These are phyloP conservation scores for Sylvia borin DNA, from an alignment of 2,797 vertebrate genomes.

Conservation along the genomic window DNA sequence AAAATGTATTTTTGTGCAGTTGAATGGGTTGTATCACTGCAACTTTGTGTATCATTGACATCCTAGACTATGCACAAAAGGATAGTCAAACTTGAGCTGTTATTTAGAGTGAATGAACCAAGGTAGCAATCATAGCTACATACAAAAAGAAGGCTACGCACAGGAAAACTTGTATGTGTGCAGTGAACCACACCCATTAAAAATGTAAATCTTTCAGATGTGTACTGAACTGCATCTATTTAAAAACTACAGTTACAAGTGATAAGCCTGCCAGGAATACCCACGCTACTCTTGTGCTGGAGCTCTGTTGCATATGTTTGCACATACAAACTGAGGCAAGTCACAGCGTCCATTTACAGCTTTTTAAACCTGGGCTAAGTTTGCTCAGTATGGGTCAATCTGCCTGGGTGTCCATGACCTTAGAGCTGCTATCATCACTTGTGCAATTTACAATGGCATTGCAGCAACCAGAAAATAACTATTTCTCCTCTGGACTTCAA, in stretches of 20 bases:
- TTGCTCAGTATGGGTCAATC: slow-evolving; percentile 19
- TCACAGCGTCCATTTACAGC: neutral
- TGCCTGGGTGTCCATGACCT: neutral
- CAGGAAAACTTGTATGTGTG: neutral
- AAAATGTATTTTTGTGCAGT: neutral
- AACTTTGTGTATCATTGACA: neutral
- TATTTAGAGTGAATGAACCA: neutral
- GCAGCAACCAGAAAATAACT: neutral
- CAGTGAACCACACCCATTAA: neutral
- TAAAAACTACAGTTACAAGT: neutral
- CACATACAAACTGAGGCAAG: neutral
- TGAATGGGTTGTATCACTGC: neutral
- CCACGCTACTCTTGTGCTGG: neutral
- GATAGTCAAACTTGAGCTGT: neutral
- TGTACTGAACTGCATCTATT: neutral
- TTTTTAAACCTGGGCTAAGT: neutral
- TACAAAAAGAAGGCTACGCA: neutral
- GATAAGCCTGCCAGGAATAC: neutral
- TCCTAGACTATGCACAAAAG: neutral
- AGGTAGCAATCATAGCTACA: neutral
- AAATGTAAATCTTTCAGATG: neutral
- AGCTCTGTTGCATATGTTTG: neutral
- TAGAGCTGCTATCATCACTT: neutral
- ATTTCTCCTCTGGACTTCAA: neutral
- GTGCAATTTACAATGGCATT: neutral